These are phyloP conservation scores for Rhinolophus ferrumequinum DNA, from an alignment of 2,113 vertebrate genomes.

Conservation along the genomic window DNA sequence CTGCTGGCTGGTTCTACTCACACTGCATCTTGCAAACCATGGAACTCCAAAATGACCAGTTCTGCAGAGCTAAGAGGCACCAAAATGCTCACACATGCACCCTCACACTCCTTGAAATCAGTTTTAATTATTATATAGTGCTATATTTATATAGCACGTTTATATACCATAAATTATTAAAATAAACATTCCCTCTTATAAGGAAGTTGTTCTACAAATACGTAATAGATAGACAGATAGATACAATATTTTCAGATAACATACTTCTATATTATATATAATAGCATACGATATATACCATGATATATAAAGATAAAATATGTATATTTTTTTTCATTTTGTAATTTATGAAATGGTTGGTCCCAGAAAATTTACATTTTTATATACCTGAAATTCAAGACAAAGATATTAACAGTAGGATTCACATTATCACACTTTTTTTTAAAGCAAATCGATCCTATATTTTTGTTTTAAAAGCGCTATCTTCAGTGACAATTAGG, in stretches of 20 bases:
- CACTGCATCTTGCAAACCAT: accelerated
- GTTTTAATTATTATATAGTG: neutral
- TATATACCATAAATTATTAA: neutral
- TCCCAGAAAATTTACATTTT: neutral
- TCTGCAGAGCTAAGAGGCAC: neutral
- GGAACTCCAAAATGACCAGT: too few relatives aligned
- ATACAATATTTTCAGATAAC: neutral
- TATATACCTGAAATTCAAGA: neutral
- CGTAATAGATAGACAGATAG: neutral
- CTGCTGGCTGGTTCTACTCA: accelerated
- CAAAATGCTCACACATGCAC: neutral
- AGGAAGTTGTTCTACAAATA: neutral
- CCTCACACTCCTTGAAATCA: neutral
- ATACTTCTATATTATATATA: neutral
- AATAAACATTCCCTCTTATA: neutral
- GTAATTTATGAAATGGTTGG: neutral
- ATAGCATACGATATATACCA: neutral
- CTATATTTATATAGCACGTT: neutral
- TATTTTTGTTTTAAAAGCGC: constrained; percentile 38
- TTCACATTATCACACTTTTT: neutral
- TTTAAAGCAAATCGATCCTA: neutral
- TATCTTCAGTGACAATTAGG: constrained; percentile 52
- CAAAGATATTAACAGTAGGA: neutral
- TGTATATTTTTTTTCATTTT: neutral
- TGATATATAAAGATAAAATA: neutral